Conservation (phyloP, 2,797 vertebrate genomes). For the Pyrocephalus nanus region DNA sequence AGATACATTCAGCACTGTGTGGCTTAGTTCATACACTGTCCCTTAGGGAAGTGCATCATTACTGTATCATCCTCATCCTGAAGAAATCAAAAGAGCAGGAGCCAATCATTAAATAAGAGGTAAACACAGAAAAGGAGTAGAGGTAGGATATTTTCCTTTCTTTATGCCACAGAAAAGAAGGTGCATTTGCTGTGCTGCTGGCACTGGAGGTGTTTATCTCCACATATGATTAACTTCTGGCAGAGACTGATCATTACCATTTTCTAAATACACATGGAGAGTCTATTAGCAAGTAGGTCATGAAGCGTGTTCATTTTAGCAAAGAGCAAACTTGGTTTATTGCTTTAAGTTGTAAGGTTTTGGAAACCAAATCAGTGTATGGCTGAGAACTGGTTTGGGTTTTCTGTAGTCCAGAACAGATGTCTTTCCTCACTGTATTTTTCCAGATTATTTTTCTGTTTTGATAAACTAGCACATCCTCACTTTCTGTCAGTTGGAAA, state of each 20-base stretch:
- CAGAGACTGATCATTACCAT: neutral
- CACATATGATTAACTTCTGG: neutral
- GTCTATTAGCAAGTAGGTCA: neutral
- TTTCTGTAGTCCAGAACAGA: neutral
- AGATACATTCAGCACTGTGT: neutral
- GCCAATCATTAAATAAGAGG: neutral
- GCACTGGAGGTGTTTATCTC: neutral
- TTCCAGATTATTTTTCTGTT: neutral
- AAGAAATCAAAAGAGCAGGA: neutral
- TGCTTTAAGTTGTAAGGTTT: neutral
- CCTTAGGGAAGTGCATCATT: neutral
- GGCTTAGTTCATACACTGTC: neutral
- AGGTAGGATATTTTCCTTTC: neutral
- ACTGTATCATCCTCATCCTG: neutral
- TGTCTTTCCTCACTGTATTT: neutral
- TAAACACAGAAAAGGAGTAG: neutral
- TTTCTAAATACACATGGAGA: neutral
- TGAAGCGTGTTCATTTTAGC: neutral
- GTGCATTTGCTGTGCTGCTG: neutral
- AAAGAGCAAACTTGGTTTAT: neutral
- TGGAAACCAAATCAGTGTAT: neutral
- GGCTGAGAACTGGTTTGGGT: neutral
- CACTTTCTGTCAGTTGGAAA: neutral
- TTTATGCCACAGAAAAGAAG: neutral
- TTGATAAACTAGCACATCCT: neutral